Base-by-base conservation (phyloP, 1,140 invertebrate genomes). In the Periplaneta americana region DNA sequence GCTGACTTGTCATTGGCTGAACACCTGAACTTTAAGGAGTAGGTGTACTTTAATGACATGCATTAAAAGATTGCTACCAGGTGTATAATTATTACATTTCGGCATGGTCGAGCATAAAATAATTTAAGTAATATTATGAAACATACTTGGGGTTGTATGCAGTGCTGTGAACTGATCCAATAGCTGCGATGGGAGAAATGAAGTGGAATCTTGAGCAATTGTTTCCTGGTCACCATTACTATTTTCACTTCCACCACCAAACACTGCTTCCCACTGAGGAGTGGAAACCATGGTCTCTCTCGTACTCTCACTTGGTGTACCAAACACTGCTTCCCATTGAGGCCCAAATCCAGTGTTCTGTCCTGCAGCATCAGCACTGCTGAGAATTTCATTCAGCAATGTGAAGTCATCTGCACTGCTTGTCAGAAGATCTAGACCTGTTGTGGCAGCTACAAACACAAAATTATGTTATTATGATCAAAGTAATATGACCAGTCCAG, bases 381-480 rank as follows among this genome's bases (percentile, higher is more conserved):
- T 34, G 1, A 89, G 82, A 79, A 89, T 88, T n/a, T 89, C 88
- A 82, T 88, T 86, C 18, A 89, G 83, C 48, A 89, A 84, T 22
- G 85, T 84, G 32, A 88, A 84, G 79, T 85, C 88, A 81, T 89
- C 88, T 0, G 87, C 86, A 31, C 84, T 86, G 80, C 32, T 86
- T 83, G n/a, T 87, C 84, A 66, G 88, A 80, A 32, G 85, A 85
- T 81, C 86, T 17, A 35, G 74, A 18, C 35, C 66, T 22, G 22
- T 34, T 17, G 22, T 35, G 17, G 66, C 74, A 4, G 79, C 28
- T 57, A n/a, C 3, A 34, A 17, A 0, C 17, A 80, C 31, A 75
- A 74, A 74, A 75, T 8, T 2, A 75, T 75, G 33, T 31, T 75
- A 28, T 75, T 75, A 75, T 4, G n/a, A 57, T 57, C 17, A 18